Base-by-base conservation (phyloP, 2,797 vertebrate genomes). In the Hybognathus amarus region DNA sequence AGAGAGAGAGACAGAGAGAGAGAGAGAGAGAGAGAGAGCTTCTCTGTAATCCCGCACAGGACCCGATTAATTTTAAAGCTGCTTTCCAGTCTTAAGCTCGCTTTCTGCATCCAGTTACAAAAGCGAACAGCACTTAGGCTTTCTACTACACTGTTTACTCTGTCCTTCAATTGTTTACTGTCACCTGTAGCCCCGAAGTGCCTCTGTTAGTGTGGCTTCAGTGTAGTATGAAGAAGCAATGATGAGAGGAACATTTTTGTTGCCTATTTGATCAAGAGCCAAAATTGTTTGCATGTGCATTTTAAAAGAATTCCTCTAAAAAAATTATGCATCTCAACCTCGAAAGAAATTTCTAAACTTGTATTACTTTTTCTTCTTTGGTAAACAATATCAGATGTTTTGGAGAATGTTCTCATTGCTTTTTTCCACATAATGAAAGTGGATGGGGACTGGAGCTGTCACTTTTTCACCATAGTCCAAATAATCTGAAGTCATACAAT, bases 11-110 rank as follows among this genome's bases (percentile, higher is more conserved):
- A 81, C 71, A 85, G 90, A 90, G 82, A 81, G 76, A 85, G 90
- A 85, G 84, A 76, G 80, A 17, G 59, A 77, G 59, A 77, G 77
- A 90, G 81, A 81, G 66, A 85, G 90, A 73, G 81, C 64, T 91
- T 54, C 73, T 71, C 36, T 78, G 82, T 95, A 95, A 95, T 95
- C 94, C 92, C 84, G 87, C 85, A 82, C 90, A 89, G 91, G 83
- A 67, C 82, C 87, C 83, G 93, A 94, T 95, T 95, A 93, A 92
- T 89, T 92, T 91, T 92, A 93, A 95, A 95, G 91, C 93, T 24
- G 91, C 91, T 94, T 93, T 93, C 79, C 87, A 90, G 80, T 90
- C 85, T 88, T 93, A 93, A 93, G 88, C 91, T 92, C 87, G 88
- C 90, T 92, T 91, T 92, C 89, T 90, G 90, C 88, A 79, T 90